Base-by-base conservation (phyloP, 2,113 vertebrate genomes). In the Ochotona princeps region DNA sequence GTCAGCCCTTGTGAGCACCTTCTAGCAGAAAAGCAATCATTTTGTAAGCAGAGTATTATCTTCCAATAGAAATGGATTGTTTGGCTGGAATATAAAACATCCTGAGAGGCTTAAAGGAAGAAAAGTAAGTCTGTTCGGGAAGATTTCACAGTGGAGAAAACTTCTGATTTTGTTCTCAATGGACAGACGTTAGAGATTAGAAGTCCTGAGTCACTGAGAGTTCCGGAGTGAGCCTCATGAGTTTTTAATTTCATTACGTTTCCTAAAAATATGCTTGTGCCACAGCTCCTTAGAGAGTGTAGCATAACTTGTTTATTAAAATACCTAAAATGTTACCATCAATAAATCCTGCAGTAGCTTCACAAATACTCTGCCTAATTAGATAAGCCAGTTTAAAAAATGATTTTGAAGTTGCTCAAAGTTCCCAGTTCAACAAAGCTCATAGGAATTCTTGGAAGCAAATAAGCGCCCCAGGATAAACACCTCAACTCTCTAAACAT, bases 301-400 rank as follows among this genome's bases (percentile, higher is more conserved):
- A 82, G 30, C 67, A 89, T 84, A 69, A 65, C 87, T 94, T 95
- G 94, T 92, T 92, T 80, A 95, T 32, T 90, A 69, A 74, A 70
- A 73, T 81, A 80, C 38, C 89, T 84, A 89, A 96, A 95, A 92
- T 96, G 91, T 91, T 92, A 94, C 69, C 35, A 89, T 87, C 83
- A 94, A 28, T 89, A 92, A 89, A 84, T 81, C 86, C 44, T 47
- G 86, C 11, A 7, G 47, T 38, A 87, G 30, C 35, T 89, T 89
- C 92, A 86, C 28, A 83, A 88, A 70, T 57, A 93, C n/a, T 49
- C 70, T 75, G 84, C 78, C 28, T 54, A 30, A 61, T 57, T 84
- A 38, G 32, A 89, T 76, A 93, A 78, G n/a, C 63, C 70, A 85
- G 23, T 90, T 57, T 30, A 49, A 88, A 92, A 72, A 88, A 92